Conservation (phyloP, 2,113 vertebrate genomes). For the Gopherus flavomarginatus region DNA sequence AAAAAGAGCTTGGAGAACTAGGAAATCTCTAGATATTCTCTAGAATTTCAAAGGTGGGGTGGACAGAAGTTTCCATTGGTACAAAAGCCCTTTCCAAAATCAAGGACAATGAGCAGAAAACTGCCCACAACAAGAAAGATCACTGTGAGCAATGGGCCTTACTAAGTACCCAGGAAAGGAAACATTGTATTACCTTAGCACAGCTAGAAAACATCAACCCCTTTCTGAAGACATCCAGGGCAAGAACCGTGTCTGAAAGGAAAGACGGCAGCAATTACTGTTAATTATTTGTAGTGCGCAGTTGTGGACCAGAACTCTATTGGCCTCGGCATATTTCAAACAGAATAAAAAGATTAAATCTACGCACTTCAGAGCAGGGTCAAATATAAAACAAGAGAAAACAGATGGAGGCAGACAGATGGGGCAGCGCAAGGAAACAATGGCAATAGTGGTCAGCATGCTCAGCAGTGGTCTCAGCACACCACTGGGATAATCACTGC, state of each 20-base stretch:
- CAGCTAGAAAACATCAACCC: constrained; percentile 90
- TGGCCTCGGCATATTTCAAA: background rate
- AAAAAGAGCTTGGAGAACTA: background rate
- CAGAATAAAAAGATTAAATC: background rate
- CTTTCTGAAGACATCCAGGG: constrained; percentile 93
- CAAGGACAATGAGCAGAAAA: rapidly evolving
- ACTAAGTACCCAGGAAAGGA: background rate
- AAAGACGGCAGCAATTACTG: background rate
- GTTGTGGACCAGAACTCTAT: background rate
- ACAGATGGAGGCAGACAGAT: background rate
- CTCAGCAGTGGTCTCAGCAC: background rate
- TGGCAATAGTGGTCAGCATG: background rate
- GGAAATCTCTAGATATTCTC: background rate
- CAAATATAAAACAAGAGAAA: background rate
- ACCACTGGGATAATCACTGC: too few relatives aligned
- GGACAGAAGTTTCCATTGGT: background rate
- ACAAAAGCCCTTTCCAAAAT: background rate
- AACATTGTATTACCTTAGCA: constrained; percentile 85
- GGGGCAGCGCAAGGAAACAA: background rate
- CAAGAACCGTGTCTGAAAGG: constrained; percentile 88
- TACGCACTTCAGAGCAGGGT: too few relatives aligned
- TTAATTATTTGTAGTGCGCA: background rate
- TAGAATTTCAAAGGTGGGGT: background rate
- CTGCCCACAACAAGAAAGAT: background rate
- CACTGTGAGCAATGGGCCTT: background rate